Conservation (phyloP, 2,888 invertebrate species). For the Acrocyrtus sp. region DNA sequence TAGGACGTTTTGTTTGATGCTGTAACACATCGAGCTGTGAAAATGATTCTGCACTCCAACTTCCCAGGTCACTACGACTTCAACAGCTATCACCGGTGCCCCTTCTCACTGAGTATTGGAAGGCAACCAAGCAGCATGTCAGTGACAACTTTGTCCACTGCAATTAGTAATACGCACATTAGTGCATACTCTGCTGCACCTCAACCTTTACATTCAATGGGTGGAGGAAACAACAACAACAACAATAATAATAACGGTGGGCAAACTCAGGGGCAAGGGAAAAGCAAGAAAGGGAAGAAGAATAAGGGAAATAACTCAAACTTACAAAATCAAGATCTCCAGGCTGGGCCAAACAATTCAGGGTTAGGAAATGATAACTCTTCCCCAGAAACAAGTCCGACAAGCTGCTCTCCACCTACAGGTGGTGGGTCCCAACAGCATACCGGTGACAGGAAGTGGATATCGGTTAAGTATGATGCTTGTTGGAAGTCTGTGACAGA, state of each 20-base stretch:
- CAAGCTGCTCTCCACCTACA: conserved; percentile 33
- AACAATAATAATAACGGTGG: conserved; percentile 5
- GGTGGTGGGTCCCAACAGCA: conserved; percentile 24
- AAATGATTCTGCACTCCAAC: conserved; percentile 97
- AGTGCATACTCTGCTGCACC: conserved; percentile 33
- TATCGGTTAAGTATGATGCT: conserved; percentile 61
- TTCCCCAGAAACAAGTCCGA: conserved; percentile 43
- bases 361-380: conserved; percentile 12
- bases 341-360: conserved; percentile 13
- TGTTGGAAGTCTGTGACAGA: conserved; percentile 62
- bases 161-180: conserved; percentile 22
- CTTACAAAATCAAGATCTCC: conserved; percentile 43
- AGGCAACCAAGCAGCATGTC: conserved; percentile 23
- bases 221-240: background rate
- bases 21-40: conserved; percentile 91
- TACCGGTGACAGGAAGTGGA: conserved; percentile 47
- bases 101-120: conserved; percentile 59
- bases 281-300: conserved; percentile 60
- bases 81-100: conserved; percentile 72
- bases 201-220: background rate
- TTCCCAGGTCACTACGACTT: conserved; percentile 99
- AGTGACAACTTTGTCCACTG: conserved; percentile 25
- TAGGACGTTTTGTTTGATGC: conserved; percentile 98
- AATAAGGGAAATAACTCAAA: conserved; percentile 54
- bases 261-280: conserved; percentile 28